A percentile compares a stretch with the other conserved stretches of the same genome.
These are phyloP conservation scores for Plagodis dolabraria DNA, from an alignment of 2,888 invertebrate species.

Conservation along the genomic window DNA sequence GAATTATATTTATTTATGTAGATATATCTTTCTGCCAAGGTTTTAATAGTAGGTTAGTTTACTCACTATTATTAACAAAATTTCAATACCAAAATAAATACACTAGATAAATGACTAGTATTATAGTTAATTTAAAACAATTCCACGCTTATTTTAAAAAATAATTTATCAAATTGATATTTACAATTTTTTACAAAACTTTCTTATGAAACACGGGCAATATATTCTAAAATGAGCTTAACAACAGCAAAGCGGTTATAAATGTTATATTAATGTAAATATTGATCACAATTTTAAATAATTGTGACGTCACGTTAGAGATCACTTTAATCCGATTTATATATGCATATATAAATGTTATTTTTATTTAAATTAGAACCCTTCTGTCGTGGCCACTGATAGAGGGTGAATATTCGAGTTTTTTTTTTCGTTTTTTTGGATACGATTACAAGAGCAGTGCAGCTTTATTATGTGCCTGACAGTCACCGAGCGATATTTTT, in stretches of 20 bases:
- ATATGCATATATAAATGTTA: slow-evolving; percentile 80
- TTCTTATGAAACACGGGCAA: slow-evolving; percentile 62
- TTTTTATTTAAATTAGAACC: slow-evolving; percentile 49
- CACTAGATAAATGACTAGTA: slow-evolving; percentile 84
- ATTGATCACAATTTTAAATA: slow-evolving; percentile 67
- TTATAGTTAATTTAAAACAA: slow-evolving; percentile 70
- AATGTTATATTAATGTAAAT: slow-evolving; percentile 36
- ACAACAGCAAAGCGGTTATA: slow-evolving; percentile 64
- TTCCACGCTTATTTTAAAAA: slow-evolving; percentile 55
- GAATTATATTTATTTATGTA: slow-evolving; percentile 29
- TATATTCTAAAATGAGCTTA: slow-evolving; percentile 70
- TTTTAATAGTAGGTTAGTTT: slow-evolving; percentile 23
- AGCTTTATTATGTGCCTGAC: slow-evolving; percentile 69
- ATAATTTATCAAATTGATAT: slow-evolving; percentile 49
- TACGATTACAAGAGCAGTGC: slow-evolving; percentile 78
- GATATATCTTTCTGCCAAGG: slow-evolving; percentile 13
- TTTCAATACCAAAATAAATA: slow-evolving; percentile 64
- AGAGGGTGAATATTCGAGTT: slow-evolving; percentile 73
- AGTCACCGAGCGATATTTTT: slow-evolving; percentile 75
- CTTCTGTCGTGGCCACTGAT: slow-evolving; percentile 79
- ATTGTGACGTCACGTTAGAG: slow-evolving; percentile 84
- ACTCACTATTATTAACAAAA: slow-evolving; percentile 36
- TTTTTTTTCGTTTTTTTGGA: slow-evolving; percentile 56
- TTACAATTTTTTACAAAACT: slow-evolving; percentile 47
- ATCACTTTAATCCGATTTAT: slow-evolving; percentile 76